Evolutionary conservation across 2,797 vertebrate species (phyloP).

Genomic region (Cyprinella venusta): DNA sequence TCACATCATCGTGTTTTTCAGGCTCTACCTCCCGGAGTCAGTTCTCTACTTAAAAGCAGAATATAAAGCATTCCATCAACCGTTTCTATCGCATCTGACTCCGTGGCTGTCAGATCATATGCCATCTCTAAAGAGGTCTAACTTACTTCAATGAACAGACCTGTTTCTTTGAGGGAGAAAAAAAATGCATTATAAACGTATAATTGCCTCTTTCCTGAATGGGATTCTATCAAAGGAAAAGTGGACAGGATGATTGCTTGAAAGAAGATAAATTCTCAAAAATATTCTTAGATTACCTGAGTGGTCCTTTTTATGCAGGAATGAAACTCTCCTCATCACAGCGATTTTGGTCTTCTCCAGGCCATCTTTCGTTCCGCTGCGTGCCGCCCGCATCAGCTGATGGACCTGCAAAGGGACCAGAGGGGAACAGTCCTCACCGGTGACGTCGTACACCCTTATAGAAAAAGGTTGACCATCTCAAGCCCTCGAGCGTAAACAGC

Average conservation of each 20-base stretch:
- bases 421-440: constrained; percentile 18
- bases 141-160: constrained; percentile 56
- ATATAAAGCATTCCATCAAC: constrained; percentile 57
- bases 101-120: not conserved
- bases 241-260: not conserved
- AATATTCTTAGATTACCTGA: constrained; percentile 76
- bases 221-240: constrained; percentile 6
- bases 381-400: constrained; percentile 94
- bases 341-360: constrained; percentile 94
- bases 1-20: constrained; percentile 53
- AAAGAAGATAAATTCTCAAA: constrained; percentile 8
- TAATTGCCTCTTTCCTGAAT: constrained; percentile 37
- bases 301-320: constrained; percentile 88
- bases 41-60: constrained; percentile 60
- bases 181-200: constrained; percentile 5
- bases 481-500: constrained; percentile 18
- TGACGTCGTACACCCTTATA: not conserved
- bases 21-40: constrained; percentile 54
- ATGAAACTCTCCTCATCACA: constrained; percentile 90
- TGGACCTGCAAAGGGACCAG: constrained; percentile 82
- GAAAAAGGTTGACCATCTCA: constrained; percentile 27
- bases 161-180: not conserved
- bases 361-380: constrained; percentile 92
- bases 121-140: constrained; percentile 24
- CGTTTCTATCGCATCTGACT: constrained; percentile 53